Evolutionary conservation across 2,888 invertebrate species (phyloP).

Genomic region (Drosophila emarginata): DNA sequence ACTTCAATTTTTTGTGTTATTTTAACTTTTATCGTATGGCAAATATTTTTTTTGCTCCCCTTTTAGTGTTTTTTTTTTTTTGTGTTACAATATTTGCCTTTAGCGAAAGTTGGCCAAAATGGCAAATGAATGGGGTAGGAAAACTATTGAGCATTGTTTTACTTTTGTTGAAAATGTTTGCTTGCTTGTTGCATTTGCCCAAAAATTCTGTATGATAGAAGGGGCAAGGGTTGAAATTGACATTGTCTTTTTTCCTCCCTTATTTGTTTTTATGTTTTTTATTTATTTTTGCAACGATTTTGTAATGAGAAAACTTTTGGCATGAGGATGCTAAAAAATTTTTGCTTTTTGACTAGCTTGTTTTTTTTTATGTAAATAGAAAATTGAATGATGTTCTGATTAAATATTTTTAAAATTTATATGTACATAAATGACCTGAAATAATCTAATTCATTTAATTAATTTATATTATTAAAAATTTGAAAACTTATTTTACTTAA

Average conservation of each 20-base stretch:
- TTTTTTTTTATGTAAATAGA: slow-evolving; percentile 16
- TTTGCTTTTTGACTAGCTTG: slow-evolving; percentile 10
- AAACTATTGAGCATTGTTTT: slow-evolving; percentile 59
- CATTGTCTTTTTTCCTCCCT: not conserved
- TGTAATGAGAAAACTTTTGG: slow-evolving; percentile 67
- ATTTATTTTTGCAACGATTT: slow-evolving; percentile 44
- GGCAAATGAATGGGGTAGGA: slow-evolving; percentile 24
- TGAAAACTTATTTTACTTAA: too few species aligned
- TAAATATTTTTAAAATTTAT: not conserved
- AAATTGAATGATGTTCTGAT: slow-evolving; percentile 8
- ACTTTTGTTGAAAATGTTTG: slow-evolving; percentile 61
- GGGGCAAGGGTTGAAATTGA: not conserved
- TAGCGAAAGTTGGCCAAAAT: slow-evolving; percentile 40
- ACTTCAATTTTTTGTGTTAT: slow-evolving; percentile 23
- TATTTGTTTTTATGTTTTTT: slow-evolving; percentile 20
- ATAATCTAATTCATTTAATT: too few species aligned
- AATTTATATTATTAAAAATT: too few species aligned
- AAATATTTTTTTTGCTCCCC: slow-evolving; percentile 55
- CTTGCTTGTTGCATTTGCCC: slow-evolving; percentile 58
- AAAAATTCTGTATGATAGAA: not conserved
- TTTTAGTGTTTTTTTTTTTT: slow-evolving; percentile 31
- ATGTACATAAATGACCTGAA: too few species aligned
- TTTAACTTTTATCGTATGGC: slow-evolving; percentile 65
- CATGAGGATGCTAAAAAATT: slow-evolving; percentile 37
- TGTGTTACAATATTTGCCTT: slow-evolving; percentile 36